Base-by-base conservation (phyloP, 2,797 vertebrate species). In the Graptemys geographica region DNA sequence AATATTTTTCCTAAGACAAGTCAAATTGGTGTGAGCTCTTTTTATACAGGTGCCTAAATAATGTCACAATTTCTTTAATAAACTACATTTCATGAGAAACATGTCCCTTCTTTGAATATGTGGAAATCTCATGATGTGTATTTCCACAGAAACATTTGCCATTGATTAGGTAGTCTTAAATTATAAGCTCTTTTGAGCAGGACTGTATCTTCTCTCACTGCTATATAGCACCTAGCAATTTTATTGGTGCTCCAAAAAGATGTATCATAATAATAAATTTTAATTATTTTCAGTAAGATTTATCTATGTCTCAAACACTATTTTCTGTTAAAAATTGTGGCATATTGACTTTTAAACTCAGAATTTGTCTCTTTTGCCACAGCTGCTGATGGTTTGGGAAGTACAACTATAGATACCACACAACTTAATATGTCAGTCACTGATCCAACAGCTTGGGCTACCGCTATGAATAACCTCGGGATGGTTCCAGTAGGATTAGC, bases 381-480 rank as follows among this genome's bases (percentile, higher is more conserved):
- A 99, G 99, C 99, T 97, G 99, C 99, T 84, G 99, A 99, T 92
- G 98, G 99, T 95, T 98, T 99, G 96, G 99, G 98, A 95, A 98
- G 98, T 95, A 98, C 99, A 97, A 98, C 98, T 72, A 97, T 98
- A 57, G 99, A 99, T 93, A 99, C 99, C 53, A 98, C 98, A 57
- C 99, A 99, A 96, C 98, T 99, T 93, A 99, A 97, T 81, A 97
- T 99, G 98, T 98, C 99, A 1, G 98, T 99, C 80, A 96, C 98
- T 6, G 99, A 99, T 95, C 99, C 98, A 1, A 98, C 99, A 0
- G 99, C 99, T 95, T 99, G 99, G 99, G 98, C 99, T 89, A 99
- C 99, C 0, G 99, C 99, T 96, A 99, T 99, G 99, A 99, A 99
- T 98, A 99, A 99, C 98, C 96, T 99, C 95, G 99, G 99, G 92